Evolutionary conservation across 2,113 vertebrate genomes (phyloP).

Genomic region (Puffinus mauretanicus): DNA sequence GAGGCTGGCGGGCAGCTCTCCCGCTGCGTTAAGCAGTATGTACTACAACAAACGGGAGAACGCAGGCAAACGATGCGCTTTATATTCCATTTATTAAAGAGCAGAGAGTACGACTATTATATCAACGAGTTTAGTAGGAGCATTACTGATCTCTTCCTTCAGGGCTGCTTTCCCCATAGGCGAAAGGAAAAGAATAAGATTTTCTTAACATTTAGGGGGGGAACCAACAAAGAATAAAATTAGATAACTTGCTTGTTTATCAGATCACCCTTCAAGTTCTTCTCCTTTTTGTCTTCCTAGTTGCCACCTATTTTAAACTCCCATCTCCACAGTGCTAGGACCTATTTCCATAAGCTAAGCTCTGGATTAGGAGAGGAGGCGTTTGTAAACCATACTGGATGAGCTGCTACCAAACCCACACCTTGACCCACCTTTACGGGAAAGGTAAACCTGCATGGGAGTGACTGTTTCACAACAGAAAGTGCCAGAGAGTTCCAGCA

Average conservation of each 20-base stretch:
- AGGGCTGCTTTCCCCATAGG: neutral
- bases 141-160: neutral
- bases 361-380: neutral
- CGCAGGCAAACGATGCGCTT: neutral
- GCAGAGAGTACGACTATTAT: neutral
- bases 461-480: rapidly evolving
- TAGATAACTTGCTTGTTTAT: neutral
- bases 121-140: neutral
- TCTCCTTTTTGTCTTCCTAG: neutral
- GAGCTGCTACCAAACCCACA: neutral
- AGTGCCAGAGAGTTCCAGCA: neutral
- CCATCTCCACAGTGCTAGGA: too few relatives aligned
- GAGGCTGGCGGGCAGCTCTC: neutral
- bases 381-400: neutral
- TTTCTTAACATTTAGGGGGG: neutral
- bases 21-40: neutral
- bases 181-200: neutral
- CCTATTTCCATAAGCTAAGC: neutral
- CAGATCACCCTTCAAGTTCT: neutral
- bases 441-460: neutral
- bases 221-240: neutral
- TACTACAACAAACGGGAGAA: neutral
- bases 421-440: neutral
- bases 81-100: neutral
- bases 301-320: neutral